Base-by-base conservation (phyloP, 53 echinoderm and acorn worm genomes). In the Paelopatides confundens region DNA sequence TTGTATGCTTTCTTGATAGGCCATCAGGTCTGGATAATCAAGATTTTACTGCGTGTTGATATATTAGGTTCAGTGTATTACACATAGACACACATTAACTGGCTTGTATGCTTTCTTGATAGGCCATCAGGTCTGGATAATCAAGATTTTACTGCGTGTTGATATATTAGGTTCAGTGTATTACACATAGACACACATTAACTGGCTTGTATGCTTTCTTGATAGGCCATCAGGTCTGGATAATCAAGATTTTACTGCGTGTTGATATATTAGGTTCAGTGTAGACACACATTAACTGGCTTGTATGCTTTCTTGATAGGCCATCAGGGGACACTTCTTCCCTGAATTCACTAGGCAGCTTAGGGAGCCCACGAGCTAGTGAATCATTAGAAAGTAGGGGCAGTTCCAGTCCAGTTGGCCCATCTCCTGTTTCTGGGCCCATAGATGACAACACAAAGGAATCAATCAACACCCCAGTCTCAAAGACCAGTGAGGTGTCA, bases 281-380 rank as follows among this genome's bases (percentile, higher is more conserved):
- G n/a, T n/a, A n/a, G n/a, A n/a, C n/a, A n/a, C n/a, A n/a, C n/a
- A 18, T 53, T 53, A 0, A 6, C 2, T 23, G 10, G 18, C 18
- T n/a, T 46, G 38, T n/a, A n/a, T 40, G 38, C 6, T 71, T 74
- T 35, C 12, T 28, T 29, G 18, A 37, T 11, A 74, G 74, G 2
- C 74, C 74, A 26, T 74, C 74, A 26, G 74, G 74, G 4, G 74
- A 74, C 6, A 74, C 74, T 1, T 74, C 74, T 11, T 74, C 74
- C 13, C 27, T 74, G 39, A 74, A n/a, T 39, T 74, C 74, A 4
- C 35, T 74, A 23, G 74, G 74, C 39, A 74, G 74, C 24, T 28
- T 74, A 36, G 74, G 74, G 39, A 74, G 74, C 21, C 74, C 74
- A 32, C 38, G 46, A 74, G 27, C 74, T 35, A 74, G 46, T 35